Base-by-base conservation (phyloP, 1,140 invertebrate genomes). In the Ylistrum balloti region DNA sequence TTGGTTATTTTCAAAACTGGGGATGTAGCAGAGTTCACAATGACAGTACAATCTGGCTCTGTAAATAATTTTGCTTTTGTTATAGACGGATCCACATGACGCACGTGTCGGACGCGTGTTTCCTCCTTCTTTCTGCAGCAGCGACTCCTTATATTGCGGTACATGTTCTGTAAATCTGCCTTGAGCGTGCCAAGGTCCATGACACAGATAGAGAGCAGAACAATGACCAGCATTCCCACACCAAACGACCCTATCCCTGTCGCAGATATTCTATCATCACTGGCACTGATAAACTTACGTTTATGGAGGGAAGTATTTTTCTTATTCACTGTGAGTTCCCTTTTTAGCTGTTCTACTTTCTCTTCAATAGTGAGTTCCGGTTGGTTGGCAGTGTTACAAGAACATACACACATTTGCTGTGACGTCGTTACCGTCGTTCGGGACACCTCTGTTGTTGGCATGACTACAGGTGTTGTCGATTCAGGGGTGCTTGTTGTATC, bases 241-340 rank as follows among this genome's bases (percentile, higher is more conserved):
- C 91, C 91, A 56, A 91, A 41, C 9, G 86, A 89, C 28, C 91
- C 91, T 32, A 91, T 86, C 28, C 89, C 87, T 7, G 87, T 90
- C 32, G 91, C 91, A 10, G 91, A 91, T 7, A 45, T 48, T 10
- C 91, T 86, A 5, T 88, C 33, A 86, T 91, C 91, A 87, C 41
- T 41, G 2, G 88, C 88, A 32, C 88, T 90, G 20, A 91, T 91
- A 33, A 88, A 88, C 33, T 89, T 89, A 35, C 91, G 74, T 89
- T 88, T 90, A n/a, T 86, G 88, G 13, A 41, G 48, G 10, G 91
- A 91, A 10, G 91, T 91, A 20, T 89, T 87, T 34, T 45, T 88
- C 74, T 91, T 91, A 41, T 91, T 85, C 0, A 91, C 86, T 1
- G 86, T 88, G 33, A 91, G 35, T 17, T 91, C 91, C 34, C 74